phyloP scores from a whole-genome alignment of 2,888 invertebrate genomes.

The Bembecia ichneumoniformis region DNA sequence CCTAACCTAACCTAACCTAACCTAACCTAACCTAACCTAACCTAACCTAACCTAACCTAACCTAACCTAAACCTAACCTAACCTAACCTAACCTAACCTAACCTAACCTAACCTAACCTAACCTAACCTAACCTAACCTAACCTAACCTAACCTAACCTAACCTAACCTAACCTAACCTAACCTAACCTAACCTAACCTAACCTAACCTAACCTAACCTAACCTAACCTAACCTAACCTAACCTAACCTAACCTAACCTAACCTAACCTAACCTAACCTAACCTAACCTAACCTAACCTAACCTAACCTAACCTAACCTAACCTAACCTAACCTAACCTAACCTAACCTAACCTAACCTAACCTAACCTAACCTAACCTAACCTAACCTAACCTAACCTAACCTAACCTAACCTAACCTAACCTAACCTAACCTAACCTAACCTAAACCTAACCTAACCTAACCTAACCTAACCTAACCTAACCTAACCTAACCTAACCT shows the following conservation, averaged over 20 bases:
- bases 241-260: slow-evolving; percentile 1
- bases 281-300: slow-evolving; percentile 1
- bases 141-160: slow-evolving; percentile 1
- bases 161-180: slow-evolving; percentile 1
- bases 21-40: slow-evolving; percentile 11
- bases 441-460: slow-evolving; percentile 1
- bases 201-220: slow-evolving; percentile 1
- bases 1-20: slow-evolving; percentile 9
- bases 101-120: slow-evolving; percentile 11
- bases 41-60: slow-evolving; percentile 10
- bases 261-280: not conserved
- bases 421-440: slow-evolving; percentile 1
- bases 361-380: slow-evolving; percentile 1
- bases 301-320: slow-evolving; percentile 1
- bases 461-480: slow-evolving; percentile 1
- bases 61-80: slow-evolving; percentile 11
- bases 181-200: slow-evolving; percentile 1
- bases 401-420: not conserved
- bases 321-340: slow-evolving; percentile 1
- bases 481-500: slow-evolving; percentile 1
- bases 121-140: slow-evolving; percentile 10
- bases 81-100: slow-evolving; percentile 13
- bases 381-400: not conserved
- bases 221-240: slow-evolving; percentile 1
- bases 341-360: slow-evolving; percentile 1